Conservation (phyloP, 2,797 vertebrate genomes). For the Anguilla marmorata region DNA sequence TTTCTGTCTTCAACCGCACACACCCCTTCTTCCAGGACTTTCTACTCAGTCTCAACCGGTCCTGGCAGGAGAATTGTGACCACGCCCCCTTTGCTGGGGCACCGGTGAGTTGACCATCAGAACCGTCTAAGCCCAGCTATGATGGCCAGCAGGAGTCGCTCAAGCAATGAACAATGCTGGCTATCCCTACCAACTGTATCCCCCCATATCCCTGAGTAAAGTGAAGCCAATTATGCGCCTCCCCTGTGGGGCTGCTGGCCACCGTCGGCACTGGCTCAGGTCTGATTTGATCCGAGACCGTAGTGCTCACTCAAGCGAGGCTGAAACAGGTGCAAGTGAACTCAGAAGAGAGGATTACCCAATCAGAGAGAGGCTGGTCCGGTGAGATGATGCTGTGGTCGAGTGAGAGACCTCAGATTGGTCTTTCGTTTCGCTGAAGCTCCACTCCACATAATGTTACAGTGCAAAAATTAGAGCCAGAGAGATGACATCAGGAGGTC, state of each 20-base stretch:
- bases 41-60: slow-evolving; percentile 92
- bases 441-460: background rate
- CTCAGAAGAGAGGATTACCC: background rate
- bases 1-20: slow-evolving; percentile 96
- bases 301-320: background rate
- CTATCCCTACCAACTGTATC: too few species aligned
- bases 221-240: too few species aligned
- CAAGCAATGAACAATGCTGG: too few species aligned
- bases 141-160: too few species aligned
- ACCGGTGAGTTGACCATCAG: slow-evolving; percentile 76
- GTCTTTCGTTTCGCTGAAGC: background rate
- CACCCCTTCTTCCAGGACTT: slow-evolving; percentile 96
- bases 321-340: background rate
- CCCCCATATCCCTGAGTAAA: too few species aligned
- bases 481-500: background rate
- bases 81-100: slow-evolving; percentile 91
- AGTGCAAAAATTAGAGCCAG: background rate
- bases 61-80: slow-evolving; percentile 98
- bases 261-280: too few species aligned
- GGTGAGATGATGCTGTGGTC: background rate
- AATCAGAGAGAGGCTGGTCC: background rate
- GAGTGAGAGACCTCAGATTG: background rate
- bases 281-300: too few species aligned
- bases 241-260: too few species aligned
- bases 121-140: too few species aligned